Conservation (phyloP, 1,140 invertebrate species). For the Galleria mellonella region DNA sequence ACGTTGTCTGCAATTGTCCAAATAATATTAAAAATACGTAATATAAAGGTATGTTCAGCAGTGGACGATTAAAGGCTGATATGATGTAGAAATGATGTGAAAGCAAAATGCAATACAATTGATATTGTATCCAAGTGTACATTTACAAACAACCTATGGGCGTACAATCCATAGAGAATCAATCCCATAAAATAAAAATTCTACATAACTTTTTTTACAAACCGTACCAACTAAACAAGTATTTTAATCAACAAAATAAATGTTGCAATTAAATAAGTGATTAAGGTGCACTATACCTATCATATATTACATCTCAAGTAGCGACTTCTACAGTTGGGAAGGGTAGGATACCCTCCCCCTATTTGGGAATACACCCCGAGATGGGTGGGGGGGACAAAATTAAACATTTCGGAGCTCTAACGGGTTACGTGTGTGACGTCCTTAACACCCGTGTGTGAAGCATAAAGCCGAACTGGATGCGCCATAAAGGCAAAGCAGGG, state of each 20-base stretch:
- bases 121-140: too few species aligned
- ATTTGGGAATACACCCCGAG: slow-evolving; percentile 9
- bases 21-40: too few species aligned
- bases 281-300: slow-evolving; percentile 66
- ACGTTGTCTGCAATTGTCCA: too few species aligned
- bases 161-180: too few species aligned
- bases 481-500: slow-evolving; percentile 1
- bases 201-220: slow-evolving; percentile 19
- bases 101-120: too few species aligned
- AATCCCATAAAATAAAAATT: not conserved
- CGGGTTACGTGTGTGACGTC: slow-evolving; percentile 42
- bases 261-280: slow-evolving; percentile 70
- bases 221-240: slow-evolving; percentile 43
- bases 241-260: slow-evolving; percentile 72
- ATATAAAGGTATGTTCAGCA: too few species aligned
- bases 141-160: too few species aligned
- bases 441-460: slow-evolving; percentile 23
- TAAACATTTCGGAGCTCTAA: slow-evolving; percentile 62
- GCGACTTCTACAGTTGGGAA: slow-evolving; percentile 15
- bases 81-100: too few species aligned
- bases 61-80: too few species aligned
- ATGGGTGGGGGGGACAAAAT: slow-evolving; percentile 42
- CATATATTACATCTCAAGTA: slow-evolving; percentile 61
- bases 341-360: slow-evolving; percentile 8
- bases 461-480: slow-evolving; percentile 21